Conservation (phyloP, 2,797 vertebrate genomes). For the Zalophus californianus region DNA sequence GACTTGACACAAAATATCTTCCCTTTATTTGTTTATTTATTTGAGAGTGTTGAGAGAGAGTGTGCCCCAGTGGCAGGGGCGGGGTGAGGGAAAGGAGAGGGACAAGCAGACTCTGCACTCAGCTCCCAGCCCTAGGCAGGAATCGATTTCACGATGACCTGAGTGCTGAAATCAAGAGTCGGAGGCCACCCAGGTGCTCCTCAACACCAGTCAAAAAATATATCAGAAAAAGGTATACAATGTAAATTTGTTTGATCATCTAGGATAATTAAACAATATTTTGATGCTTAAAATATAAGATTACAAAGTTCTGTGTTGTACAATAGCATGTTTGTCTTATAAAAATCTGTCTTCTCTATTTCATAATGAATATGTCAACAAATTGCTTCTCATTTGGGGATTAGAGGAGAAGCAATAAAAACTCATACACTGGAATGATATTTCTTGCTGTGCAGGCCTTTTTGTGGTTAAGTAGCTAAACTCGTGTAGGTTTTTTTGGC, state of each 20-base stretch:
- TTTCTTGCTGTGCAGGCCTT: background rate
- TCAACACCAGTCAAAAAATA: background rate
- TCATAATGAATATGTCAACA: background rate
- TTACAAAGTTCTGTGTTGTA: background rate
- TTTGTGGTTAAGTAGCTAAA: background rate
- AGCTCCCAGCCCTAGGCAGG: background rate
- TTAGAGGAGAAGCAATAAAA: background rate
- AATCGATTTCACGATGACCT: background rate
- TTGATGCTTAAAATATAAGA: background rate
- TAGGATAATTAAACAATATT: background rate
- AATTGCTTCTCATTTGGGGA: background rate
- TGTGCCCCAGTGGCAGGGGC: rapidly evolving
- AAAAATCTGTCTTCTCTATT: background rate
- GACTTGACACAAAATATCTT: background rate
- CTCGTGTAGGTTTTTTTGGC: background rate
- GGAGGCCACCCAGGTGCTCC: background rate
- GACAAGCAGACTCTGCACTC: background rate
- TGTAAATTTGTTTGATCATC: background rate
- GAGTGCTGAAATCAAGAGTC: background rate
- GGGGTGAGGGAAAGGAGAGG: background rate
- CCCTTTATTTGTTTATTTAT: background rate
- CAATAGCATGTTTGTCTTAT: background rate
- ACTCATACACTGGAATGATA: background rate
- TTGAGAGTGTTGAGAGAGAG: background rate
- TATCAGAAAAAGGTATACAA: background rate